Evolutionary conservation across 2,888 invertebrate species (phyloP), one percentile per base, ranked within the genome.

Genomic region (Thereva unica): DNA sequence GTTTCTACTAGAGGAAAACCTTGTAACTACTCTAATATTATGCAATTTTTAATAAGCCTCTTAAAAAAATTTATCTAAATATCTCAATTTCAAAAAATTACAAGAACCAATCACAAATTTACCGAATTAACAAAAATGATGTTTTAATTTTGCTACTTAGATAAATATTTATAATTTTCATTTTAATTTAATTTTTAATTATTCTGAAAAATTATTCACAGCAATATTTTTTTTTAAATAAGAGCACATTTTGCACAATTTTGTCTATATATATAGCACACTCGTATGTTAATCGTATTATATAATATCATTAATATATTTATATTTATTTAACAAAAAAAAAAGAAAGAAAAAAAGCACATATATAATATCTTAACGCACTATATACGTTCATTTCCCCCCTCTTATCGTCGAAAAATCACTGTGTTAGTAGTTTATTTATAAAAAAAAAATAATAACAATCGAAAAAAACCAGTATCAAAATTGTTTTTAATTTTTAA

Each of bases 241-340:
- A 63, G 52, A 44, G 34, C 50, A 50, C 50, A 59, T 52, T 23
- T 63, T 63, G 63, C 63, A 63, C 49, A 23, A 52, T 50, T 34
- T n/a, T 38, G 50, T 50, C 50, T 63, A 63, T 50, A 61, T 56
- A 23, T 56, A 59, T 50, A 63, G 63, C 63, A 63, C 63, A 63
- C 63, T 63, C 63, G 63, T 63, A 63, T 59, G 59, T 59, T 59
- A 47, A 59, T 40, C 59, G 59, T 59, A 49, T 59, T 59, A 59
- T 49, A 35, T 47, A 47, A 47, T 47, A 38, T 59, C 38, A 59
- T 59, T 49, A 59, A 47, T 59, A 49, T 47, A 59, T 23, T 23
- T 23, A 23, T 23, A 23, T 23, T 23, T 23, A 23, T 23, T 23
- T 23, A 23, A 23, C 1, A 23, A 23, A 23, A 2, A 23, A 23